phyloP scores from a whole-genome alignment of 2,888 invertebrate species.

The Rutpela maculata region DNA sequence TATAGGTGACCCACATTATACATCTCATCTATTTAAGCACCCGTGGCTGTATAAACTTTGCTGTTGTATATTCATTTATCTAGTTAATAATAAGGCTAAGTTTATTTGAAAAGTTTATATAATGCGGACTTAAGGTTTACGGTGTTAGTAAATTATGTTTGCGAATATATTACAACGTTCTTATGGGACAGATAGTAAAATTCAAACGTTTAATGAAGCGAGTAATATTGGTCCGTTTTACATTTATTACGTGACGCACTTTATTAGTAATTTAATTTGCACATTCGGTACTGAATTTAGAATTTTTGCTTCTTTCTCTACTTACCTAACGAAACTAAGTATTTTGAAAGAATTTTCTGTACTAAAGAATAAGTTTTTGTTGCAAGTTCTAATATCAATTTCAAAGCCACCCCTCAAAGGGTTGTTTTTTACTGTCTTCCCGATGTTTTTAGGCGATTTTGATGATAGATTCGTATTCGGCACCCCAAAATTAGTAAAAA shows the following conservation, averaged over 20 bases:
- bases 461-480: too few species aligned
- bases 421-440: too few species aligned
- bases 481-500: too few species aligned
- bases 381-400: too few species aligned
- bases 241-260: not conserved
- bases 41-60: constrained; percentile 37
- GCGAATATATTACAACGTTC: not conserved
- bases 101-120: constrained; percentile 52
- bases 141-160: not conserved
- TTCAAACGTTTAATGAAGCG: not conserved
- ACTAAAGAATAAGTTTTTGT: too few species aligned
- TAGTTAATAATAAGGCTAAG: constrained; percentile 40
- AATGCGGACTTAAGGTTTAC: constrained; percentile 38
- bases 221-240: not conserved
- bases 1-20: not conserved
- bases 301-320: too few species aligned
- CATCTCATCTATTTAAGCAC: not conserved
- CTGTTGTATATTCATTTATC: constrained; percentile 37
- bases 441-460: too few species aligned
- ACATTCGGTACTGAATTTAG: too few species aligned
- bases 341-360: too few species aligned
- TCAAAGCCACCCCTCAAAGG: too few species aligned
- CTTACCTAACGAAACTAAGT: too few species aligned
- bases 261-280: not conserved
- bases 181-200: not conserved